phyloP scores from a whole-genome alignment of 2,888 invertebrate species.

The Nasonia oneida region DNA sequence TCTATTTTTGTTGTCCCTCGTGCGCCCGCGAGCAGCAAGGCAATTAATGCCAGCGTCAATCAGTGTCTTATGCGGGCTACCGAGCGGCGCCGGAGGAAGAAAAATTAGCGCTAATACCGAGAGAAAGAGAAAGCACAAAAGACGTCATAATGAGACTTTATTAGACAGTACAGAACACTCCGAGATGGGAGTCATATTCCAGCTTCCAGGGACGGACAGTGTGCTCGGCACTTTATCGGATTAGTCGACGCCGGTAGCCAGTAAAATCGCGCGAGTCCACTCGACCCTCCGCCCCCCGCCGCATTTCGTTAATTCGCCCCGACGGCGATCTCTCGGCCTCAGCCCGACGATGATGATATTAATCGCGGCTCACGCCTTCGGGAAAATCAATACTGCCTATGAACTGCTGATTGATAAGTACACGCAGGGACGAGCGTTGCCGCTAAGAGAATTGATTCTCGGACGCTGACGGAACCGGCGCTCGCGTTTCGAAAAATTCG shows the following conservation, averaged over 20 bases:
- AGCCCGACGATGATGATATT: constrained; percentile 58
- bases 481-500: neutral
- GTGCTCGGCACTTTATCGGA: constrained; percentile 76
- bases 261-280: constrained; percentile 64
- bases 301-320: constrained; percentile 71
- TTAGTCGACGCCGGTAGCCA: constrained; percentile 70
- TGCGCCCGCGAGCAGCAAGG: neutral
- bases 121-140: neutral
- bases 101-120: constrained; percentile 53
- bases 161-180: constrained; percentile 72
- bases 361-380: constrained; percentile 53
- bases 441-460: neutral
- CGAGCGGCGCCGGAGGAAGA: constrained; percentile 30
- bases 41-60: constrained; percentile 55
- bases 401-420: constrained; percentile 11
- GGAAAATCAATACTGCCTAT: neutral
- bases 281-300: neutral
- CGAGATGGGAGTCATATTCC: constrained; percentile 68
- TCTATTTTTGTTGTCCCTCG: constrained; percentile 27
- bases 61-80: constrained; percentile 15
- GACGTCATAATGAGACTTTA: constrained; percentile 67
- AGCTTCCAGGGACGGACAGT: constrained; percentile 68
- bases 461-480: neutral
- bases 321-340: constrained; percentile 67
- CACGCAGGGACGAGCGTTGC: too few relatives aligned